Conservation (phyloP, 2,113 vertebrate species). For the Pelecanoides urinatrix region DNA sequence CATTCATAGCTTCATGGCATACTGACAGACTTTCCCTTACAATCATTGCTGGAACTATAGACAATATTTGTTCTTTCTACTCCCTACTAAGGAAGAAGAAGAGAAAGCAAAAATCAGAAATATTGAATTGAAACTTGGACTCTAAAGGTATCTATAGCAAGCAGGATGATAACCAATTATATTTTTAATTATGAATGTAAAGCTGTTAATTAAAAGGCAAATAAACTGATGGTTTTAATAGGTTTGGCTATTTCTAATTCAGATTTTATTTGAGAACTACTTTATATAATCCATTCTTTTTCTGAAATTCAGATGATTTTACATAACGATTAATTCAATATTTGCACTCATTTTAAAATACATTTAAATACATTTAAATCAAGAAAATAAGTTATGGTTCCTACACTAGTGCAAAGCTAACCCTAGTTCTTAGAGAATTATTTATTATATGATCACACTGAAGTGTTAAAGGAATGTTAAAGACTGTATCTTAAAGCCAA, state of each 20-base stretch:
- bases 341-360: background rate
- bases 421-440: background rate
- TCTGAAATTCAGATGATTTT: background rate
- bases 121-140: background rate
- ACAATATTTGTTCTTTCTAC: background rate
- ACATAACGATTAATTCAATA: background rate
- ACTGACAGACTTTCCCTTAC: background rate
- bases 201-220: background rate
- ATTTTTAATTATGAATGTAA: background rate
- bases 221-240: background rate
- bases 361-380: background rate
- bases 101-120: background rate
- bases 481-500: background rate
- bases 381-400: background rate
- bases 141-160: background rate
- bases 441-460: background rate
- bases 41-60: background rate
- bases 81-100: background rate
- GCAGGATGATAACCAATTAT: background rate
- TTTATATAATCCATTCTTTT: background rate
- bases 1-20: background rate
- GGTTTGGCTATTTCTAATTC: background rate
- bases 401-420: background rate
- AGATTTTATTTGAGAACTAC: background rate
- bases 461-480: background rate